Conservation (phyloP, 2,888 invertebrate species). For the Onchidella celtica region DNA sequence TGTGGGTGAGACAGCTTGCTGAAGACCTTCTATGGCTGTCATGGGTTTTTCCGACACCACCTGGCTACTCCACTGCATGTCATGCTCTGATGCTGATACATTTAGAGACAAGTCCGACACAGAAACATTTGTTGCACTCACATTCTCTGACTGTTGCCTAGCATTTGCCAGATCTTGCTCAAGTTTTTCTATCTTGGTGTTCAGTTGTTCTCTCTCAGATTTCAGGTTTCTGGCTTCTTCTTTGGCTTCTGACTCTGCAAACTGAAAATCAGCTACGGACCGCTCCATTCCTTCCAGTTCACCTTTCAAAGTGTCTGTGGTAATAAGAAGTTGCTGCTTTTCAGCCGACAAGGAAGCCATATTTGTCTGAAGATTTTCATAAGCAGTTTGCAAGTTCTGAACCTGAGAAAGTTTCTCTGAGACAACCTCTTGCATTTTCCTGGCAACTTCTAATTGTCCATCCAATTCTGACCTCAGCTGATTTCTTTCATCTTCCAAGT, state of each 20-base stretch:
- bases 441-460: constrained; percentile 45
- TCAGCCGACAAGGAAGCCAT: constrained; percentile 11
- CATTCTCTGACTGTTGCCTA: background rate
- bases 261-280: constrained; percentile 52
- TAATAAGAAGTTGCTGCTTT: constrained; percentile 44
- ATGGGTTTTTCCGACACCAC: constrained; percentile 33
- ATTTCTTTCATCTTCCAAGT: constrained; percentile 60
- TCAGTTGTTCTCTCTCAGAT: constrained; percentile 47
- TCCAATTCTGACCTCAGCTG: constrained; percentile 45
- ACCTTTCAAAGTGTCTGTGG: constrained; percentile 52
- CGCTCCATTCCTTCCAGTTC: constrained; percentile 57
- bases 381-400: constrained; percentile 41
- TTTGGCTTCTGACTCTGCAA: constrained; percentile 50
- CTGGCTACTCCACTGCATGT: constrained; percentile 38
- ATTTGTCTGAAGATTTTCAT: constrained; percentile 36
- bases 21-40: constrained; percentile 30
- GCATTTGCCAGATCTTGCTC: constrained; percentile 1
- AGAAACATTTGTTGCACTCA: background rate
- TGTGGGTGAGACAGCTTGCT: constrained; percentile 13
- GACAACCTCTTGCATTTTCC: constrained; percentile 50
- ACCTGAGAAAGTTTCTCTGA: constrained; percentile 45
- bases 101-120: background rate
- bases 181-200: constrained; percentile 34
- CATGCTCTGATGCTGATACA: background rate
- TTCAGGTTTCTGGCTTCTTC: constrained; percentile 39